phyloP scores from a whole-genome alignment of 2,888 invertebrate species.

The Norana najaformis region DNA sequence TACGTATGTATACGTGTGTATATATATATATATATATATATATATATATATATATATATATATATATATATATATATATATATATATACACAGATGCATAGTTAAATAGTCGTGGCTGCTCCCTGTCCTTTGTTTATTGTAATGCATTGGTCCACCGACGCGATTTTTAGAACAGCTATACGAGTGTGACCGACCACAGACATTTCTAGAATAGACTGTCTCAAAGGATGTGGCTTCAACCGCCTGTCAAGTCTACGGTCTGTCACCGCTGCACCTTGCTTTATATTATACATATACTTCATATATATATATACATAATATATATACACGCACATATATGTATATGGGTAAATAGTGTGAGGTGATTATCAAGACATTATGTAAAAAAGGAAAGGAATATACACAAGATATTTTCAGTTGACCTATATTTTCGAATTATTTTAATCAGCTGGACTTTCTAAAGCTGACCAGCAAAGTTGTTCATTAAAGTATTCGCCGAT shows the following conservation, averaged over 20 bases:
- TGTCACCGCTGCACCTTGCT: neutral
- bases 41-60: neutral
- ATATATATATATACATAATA: no score
- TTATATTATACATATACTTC: neutral
- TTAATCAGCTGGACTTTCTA: no score
- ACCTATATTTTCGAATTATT: no score
- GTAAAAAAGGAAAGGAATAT: no score
- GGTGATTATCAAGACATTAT: neutral
- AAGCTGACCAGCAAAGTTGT: no score
- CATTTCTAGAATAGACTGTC: neutral
- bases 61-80: neutral
- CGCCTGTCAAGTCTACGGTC: neutral
- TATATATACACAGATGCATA: no score
- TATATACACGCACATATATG: no score
- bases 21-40: neutral
- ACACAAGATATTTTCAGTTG: no score
- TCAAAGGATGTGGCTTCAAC: neutral
- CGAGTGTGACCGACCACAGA: neutral
- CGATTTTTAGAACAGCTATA: neutral
- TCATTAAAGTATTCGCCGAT: no score
- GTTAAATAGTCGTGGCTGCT: neutral
- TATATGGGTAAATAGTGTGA: neutral
- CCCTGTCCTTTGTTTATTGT: neutral
- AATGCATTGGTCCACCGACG: conserved; percentile 13
- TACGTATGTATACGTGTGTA: neutral